Conservation (phyloP, 1,140 invertebrate genomes). For the Hermetia illucens region DNA sequence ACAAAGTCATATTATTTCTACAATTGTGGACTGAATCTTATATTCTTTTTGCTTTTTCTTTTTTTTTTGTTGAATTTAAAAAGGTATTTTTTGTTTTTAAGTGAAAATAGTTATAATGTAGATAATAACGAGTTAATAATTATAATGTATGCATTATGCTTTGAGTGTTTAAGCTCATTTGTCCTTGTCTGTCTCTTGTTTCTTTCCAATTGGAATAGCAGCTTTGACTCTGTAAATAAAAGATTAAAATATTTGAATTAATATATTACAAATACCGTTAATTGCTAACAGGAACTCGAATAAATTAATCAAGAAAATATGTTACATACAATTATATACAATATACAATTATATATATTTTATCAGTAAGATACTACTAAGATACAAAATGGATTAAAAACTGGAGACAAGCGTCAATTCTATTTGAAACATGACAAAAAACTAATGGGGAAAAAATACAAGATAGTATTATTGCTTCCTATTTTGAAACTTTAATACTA, state of each 20-base stretch:
- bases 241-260: conserved; percentile 6
- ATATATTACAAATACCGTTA: conserved; percentile 5
- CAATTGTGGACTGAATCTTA: not conserved
- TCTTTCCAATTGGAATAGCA: conserved; percentile 78
- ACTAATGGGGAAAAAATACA: too few relatives aligned
- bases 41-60: conserved; percentile 1
- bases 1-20: too few relatives aligned
- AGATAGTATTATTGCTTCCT: too few relatives aligned
- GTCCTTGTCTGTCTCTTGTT: conserved; percentile 63
- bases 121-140: conserved; percentile 1
- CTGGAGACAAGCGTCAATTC: too few relatives aligned
- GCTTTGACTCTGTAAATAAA: conserved; percentile 63
- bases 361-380: too few relatives aligned
- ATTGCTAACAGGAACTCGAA: too few relatives aligned
- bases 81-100: not conserved
- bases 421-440: too few relatives aligned
- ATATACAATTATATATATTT: too few relatives aligned
- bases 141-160: not conserved
- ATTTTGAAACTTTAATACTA: too few relatives aligned
- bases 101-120: conserved; percentile 1
- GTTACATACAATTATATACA: too few relatives aligned
- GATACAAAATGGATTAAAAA: too few relatives aligned
- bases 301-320: too few relatives aligned
- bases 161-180: conserved; percentile 54
- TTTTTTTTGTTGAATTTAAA: conserved; percentile 3